Evolutionary conservation across 2,113 vertebrate genomes (phyloP).

Genomic region (Bufo gargarizans): DNA sequence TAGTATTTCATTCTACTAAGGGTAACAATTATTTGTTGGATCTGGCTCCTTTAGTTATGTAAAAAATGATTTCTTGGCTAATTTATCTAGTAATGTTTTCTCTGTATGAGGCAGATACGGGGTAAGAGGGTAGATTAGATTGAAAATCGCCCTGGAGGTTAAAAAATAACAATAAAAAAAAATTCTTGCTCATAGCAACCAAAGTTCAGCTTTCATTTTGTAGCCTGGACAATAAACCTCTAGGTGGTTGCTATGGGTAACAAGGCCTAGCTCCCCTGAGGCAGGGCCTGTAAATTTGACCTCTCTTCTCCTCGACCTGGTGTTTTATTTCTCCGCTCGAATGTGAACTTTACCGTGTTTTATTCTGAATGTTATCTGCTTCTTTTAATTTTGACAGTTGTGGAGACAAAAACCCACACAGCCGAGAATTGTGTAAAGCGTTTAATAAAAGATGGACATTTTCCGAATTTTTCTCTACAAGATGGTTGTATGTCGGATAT

Average conservation of each 20-base stretch:
- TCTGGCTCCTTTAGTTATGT: neutral
- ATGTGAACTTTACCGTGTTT: slow-evolving; percentile 8
- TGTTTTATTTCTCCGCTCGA: neutral
- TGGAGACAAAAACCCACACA: neutral
- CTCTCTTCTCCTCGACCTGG: neutral
- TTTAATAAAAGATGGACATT: slow-evolving; percentile 7
- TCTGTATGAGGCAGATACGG: neutral
- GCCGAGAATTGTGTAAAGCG: neutral
- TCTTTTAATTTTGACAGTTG: neutral
- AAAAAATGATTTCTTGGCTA: neutral
- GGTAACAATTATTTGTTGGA: neutral
- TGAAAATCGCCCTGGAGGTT: neutral
- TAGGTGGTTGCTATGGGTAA: neutral
- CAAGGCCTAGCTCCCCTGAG: neutral
- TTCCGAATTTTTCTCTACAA: neutral
- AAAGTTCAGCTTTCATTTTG: neutral
- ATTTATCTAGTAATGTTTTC: neutral
- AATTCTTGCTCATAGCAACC: neutral
- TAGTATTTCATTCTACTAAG: neutral
- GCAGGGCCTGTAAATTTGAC: neutral
- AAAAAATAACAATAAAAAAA: too few relatives aligned
- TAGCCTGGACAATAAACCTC: neutral
- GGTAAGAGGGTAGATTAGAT: neutral
- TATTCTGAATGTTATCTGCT: slow-evolving; percentile 19
- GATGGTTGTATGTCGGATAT: too few relatives aligned